Conservation (phyloP, 2,797 vertebrate species). For the Merluccius polli region DNA sequence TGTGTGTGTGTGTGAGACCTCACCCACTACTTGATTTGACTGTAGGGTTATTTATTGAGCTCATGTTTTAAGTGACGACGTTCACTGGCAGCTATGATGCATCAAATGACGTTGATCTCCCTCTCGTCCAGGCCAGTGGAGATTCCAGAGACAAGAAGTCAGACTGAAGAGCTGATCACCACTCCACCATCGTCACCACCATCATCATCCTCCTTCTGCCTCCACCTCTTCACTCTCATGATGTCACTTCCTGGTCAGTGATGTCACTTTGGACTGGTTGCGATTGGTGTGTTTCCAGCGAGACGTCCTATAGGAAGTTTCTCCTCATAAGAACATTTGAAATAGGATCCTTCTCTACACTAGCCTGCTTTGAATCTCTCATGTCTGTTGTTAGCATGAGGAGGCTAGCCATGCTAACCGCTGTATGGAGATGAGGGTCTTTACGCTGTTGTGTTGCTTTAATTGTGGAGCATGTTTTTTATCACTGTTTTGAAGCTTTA, state of each 20-base stretch:
- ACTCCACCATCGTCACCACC: background rate
- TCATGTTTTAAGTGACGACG: no score
- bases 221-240: background rate
- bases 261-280: constrained; percentile 25
- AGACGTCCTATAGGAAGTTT: background rate
- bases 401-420: background rate
- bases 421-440: background rate
- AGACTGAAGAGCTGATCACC: constrained; percentile 53
- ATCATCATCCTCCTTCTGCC: background rate
- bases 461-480: background rate
- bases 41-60: no score
- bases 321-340: background rate
- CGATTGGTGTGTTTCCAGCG: constrained; percentile 13
- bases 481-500: background rate
- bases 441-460: background rate
- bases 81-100: no score
- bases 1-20: no score
- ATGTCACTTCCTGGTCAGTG: background rate
- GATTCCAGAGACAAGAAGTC: constrained; percentile 70
- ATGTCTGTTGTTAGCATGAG: background rate
- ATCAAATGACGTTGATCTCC: background rate
- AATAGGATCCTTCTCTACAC: background rate
- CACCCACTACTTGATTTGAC: no score
- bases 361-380: background rate
- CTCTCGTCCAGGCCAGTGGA: constrained; percentile 55